Evolutionary conservation across 2,113 vertebrate genomes (phyloP).

Genomic region (Lynx canadensis): DNA sequence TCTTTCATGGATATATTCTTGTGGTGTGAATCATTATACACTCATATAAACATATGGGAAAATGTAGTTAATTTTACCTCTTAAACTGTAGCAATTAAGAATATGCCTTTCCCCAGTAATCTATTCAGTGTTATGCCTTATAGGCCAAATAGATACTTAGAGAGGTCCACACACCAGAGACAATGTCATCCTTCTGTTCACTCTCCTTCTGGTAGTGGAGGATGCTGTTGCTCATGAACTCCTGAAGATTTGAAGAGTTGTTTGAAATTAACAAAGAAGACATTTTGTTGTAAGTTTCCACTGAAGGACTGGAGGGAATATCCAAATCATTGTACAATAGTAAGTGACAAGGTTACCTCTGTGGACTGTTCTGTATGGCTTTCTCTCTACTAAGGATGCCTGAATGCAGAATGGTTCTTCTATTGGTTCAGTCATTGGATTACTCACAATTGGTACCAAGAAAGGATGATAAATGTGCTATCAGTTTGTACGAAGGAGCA

Average conservation of each 20-base stretch:
- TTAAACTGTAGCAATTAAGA: background rate
- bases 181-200: background rate
- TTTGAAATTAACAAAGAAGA: conserved; percentile 41
- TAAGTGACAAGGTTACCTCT: background rate
- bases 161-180: background rate
- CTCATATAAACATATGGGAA: background rate
- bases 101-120: background rate
- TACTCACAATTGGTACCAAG: background rate
- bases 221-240: background rate
- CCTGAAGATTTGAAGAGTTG: background rate
- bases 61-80: background rate
- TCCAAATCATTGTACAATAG: background rate
- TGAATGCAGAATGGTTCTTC: background rate
- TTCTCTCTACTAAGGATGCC: background rate
- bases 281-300: background rate
- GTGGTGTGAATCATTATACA: background rate
- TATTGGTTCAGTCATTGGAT: background rate
- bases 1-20: background rate
- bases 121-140: background rate
- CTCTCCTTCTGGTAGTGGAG: background rate
- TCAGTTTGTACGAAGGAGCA: background rate
- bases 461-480: background rate
- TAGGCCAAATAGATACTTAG: background rate
- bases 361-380: background rate
- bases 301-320: background rate